Percentiles rank a stretch among this genome's conserved stretches.
phyloP scores from a whole-genome alignment of 2,797 vertebrate species.

The Microcaecilia unicolor region DNA sequence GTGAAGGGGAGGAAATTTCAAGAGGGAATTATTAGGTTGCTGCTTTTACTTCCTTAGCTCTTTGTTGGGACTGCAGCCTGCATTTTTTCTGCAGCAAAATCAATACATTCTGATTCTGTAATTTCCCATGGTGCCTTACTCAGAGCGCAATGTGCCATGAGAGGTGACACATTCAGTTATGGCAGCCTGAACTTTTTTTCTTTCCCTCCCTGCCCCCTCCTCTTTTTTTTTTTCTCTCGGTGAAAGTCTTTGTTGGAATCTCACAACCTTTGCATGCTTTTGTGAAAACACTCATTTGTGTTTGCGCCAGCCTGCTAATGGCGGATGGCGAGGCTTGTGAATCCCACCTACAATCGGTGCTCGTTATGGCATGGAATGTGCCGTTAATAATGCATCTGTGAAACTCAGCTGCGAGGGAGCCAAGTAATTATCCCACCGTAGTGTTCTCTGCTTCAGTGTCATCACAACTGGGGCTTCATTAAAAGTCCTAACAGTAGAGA shows the following conservation, averaged over 20 bases:
- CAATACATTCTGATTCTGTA: slow-evolving; percentile 83
- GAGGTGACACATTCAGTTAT: slow-evolving; percentile 81
- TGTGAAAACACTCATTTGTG: slow-evolving; percentile 83
- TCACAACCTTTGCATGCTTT: slow-evolving; percentile 69
- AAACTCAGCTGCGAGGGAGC: slow-evolving; percentile 98
- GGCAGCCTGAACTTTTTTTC: slow-evolving; percentile 55
- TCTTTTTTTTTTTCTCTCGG: slow-evolving; percentile 24
- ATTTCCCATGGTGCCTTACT: slow-evolving; percentile 85
- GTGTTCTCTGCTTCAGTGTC: slow-evolving; percentile 78
- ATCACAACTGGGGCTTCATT: slow-evolving; percentile 98
- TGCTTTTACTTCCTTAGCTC: slow-evolving; percentile 65
- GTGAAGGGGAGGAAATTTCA: too few relatives aligned
- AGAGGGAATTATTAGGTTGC: too few relatives aligned
- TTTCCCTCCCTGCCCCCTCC: background rate
- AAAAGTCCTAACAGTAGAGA: slow-evolving; percentile 76
- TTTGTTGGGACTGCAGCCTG: slow-evolving; percentile 57
- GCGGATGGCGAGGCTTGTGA: slow-evolving; percentile 81
- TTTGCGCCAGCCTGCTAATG: slow-evolving; percentile 89
- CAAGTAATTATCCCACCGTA: slow-evolving; percentile 97
- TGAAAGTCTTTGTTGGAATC: slow-evolving; percentile 65
- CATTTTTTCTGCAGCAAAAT: slow-evolving; percentile 67
- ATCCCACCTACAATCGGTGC: slow-evolving; percentile 77
- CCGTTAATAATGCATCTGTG: slow-evolving; percentile 94
- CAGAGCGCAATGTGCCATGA: slow-evolving; percentile 49
- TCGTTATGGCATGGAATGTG: slow-evolving; percentile 81